phyloP scores from a whole-genome alignment of 2,113 vertebrate species.

The Mustela lutreola region DNA sequence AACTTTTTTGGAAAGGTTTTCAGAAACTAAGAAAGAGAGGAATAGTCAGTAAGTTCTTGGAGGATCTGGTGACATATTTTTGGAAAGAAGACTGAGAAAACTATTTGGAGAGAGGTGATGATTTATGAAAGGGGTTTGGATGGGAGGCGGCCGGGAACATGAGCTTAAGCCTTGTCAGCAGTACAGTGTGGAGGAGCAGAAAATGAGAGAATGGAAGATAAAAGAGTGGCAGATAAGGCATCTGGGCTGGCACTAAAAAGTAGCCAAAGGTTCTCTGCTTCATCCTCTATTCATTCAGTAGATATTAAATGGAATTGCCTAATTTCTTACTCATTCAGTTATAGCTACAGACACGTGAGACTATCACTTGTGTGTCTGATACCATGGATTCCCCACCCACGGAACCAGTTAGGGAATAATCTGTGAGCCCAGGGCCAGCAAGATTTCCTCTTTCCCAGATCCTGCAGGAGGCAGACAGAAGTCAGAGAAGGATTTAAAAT shows the following conservation, averaged over 20 bases:
- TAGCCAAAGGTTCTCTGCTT: neutral
- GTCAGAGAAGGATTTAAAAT: neutral
- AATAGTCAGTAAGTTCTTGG: slow-evolving; percentile 31
- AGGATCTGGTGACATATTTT: slow-evolving; percentile 46
- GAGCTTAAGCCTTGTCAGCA: neutral
- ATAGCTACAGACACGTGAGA: neutral
- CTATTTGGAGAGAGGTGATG: slow-evolving; percentile 55
- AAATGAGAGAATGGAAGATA: neutral
- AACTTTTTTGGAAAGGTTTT: slow-evolving; percentile 54
- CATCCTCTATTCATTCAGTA: neutral
- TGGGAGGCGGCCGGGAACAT: neutral
- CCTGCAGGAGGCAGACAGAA: neutral
- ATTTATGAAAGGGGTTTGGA: slow-evolving; percentile 45
- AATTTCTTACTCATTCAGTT: neutral
- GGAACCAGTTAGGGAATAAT: neutral
- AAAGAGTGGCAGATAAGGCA: neutral
- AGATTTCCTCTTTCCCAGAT: neutral
- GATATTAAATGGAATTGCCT: neutral
- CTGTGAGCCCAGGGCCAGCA: neutral
- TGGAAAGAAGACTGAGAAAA: slow-evolving; percentile 49
- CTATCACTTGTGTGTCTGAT: neutral
- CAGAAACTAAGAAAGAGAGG: slow-evolving; percentile 35
- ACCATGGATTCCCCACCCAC: neutral
- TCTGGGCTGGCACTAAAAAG: neutral
- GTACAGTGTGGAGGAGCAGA: neutral